These are phyloP conservation scores for Stenurella melanura DNA, from an alignment of 2,888 invertebrate species.

Conservation along the genomic window DNA sequence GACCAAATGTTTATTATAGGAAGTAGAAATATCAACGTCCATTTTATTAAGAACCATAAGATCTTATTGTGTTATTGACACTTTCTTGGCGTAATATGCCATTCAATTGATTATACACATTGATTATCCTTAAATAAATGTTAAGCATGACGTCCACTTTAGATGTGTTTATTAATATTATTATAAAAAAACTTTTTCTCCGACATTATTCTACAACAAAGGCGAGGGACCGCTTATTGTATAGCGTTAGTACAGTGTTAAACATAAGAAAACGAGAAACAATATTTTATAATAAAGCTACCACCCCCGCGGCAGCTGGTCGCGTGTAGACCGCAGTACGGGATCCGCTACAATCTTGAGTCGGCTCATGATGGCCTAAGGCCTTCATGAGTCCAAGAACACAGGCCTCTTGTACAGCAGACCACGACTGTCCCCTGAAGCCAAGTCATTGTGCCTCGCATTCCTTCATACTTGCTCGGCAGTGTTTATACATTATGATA, in stretches of 20 bases:
- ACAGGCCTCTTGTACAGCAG: conserved; percentile 64
- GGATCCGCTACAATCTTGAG: conserved; percentile 65
- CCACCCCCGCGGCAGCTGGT: conserved; percentile 73
- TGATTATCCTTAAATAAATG: conserved; percentile 1
- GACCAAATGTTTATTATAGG: not conserved
- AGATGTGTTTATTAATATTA: conserved; percentile 18
- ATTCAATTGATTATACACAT: not conserved
- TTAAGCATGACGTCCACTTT: not conserved
- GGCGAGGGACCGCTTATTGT: conserved; percentile 24
- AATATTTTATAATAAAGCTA: conserved; percentile 70
- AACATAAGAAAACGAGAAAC: conserved; percentile 48
- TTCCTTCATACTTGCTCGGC: conserved; percentile 46
- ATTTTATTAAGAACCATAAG: not conserved
- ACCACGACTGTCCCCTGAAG: conserved; percentile 70
- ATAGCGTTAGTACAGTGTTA: conserved; percentile 26
- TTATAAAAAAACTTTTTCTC: conserved; percentile 10
- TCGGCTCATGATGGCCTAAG: conserved; percentile 65
- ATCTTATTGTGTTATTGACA: not conserved
- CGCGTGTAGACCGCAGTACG: conserved; percentile 68
- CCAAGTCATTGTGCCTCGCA: conserved; percentile 68
- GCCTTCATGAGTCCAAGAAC: conserved; percentile 67
- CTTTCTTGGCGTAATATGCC: not conserved
- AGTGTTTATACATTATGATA: conserved; percentile 45
- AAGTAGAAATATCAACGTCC: not conserved
- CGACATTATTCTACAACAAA: conserved; percentile 19